Percentiles rank a stretch among this genome's conserved stretches.
phyloP scores from a whole-genome alignment of 2,113 vertebrate genomes.

The Eptesicus fuscus region DNA sequence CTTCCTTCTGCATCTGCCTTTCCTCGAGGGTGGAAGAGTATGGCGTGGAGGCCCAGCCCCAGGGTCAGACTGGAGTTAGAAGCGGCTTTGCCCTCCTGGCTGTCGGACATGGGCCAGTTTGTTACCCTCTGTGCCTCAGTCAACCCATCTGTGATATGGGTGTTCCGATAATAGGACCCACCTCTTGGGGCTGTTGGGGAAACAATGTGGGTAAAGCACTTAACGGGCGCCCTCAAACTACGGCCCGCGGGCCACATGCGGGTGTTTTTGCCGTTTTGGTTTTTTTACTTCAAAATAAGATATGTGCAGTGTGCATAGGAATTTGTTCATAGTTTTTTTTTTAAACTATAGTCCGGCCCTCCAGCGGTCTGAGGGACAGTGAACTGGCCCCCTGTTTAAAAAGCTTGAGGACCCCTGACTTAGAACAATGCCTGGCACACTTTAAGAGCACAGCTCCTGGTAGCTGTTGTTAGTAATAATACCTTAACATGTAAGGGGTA shows the following conservation, averaged over 20 bases:
- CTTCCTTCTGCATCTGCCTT: background rate
- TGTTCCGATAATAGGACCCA: constrained; percentile 49
- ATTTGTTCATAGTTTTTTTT: too few relatives aligned
- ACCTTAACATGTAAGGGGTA: background rate
- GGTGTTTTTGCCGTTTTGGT: too few relatives aligned
- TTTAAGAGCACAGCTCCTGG: background rate
- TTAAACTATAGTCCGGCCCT: too few relatives aligned
- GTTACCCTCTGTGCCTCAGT: constrained; percentile 83
- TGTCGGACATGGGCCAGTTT: constrained; percentile 62
- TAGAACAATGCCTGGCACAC: background rate
- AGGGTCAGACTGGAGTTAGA: background rate
- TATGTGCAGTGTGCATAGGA: too few relatives aligned
- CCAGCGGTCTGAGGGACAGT: too few relatives aligned
- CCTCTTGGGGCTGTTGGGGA: constrained; percentile 41
- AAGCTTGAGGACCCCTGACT: too few relatives aligned
- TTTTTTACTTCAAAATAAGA: too few relatives aligned
- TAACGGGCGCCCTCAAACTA: too few relatives aligned
- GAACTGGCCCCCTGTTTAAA: too few relatives aligned
- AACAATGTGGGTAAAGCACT: background rate
- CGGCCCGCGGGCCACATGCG: too few relatives aligned
- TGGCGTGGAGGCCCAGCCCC: background rate
- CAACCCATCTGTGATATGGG: constrained; percentile 85
- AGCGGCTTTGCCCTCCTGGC: background rate
- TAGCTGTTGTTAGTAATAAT: background rate
- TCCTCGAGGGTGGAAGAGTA: background rate